Conservation (phyloP, 2,113 vertebrate species). For the Hemiscyllium ocellatum region DNA sequence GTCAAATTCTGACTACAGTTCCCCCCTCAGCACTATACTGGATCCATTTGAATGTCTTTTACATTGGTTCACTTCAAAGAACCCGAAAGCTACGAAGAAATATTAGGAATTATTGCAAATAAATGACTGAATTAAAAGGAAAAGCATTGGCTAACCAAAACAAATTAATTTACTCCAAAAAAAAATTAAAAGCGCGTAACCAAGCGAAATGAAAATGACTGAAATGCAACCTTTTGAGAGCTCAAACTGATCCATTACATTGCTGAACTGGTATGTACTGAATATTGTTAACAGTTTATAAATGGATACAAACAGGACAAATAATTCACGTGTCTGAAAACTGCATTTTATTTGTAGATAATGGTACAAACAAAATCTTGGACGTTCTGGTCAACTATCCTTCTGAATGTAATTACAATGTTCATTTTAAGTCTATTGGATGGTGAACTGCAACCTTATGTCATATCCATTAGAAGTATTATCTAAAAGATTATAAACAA, state of each 20-base stretch:
- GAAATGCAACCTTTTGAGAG: neutral
- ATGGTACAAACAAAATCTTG: neutral
- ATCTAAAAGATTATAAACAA: neutral
- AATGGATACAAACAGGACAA: neutral
- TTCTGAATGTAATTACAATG: conserved; percentile 21
- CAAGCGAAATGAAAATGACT: neutral
- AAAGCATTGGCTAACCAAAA: neutral
- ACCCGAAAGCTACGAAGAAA: neutral
- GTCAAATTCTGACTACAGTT: neutral
- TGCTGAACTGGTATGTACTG: neutral
- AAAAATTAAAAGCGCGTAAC: neutral
- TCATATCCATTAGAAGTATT: neutral
- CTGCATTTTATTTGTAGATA: neutral
- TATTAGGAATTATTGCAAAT: neutral
- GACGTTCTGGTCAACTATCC: neutral
- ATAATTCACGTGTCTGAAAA: neutral
- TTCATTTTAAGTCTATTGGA: neutral
- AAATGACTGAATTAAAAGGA: neutral
- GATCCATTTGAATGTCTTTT: neutral
- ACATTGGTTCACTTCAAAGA: neutral
- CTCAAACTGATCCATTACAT: neutral
- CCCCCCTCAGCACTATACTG: neutral
- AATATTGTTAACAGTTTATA: neutral
- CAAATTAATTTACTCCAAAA: neutral
- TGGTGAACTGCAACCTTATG: neutral